phyloP scores from a whole-genome alignment of 2,113 vertebrate species.

The Hemibagrus wyckioides region DNA sequence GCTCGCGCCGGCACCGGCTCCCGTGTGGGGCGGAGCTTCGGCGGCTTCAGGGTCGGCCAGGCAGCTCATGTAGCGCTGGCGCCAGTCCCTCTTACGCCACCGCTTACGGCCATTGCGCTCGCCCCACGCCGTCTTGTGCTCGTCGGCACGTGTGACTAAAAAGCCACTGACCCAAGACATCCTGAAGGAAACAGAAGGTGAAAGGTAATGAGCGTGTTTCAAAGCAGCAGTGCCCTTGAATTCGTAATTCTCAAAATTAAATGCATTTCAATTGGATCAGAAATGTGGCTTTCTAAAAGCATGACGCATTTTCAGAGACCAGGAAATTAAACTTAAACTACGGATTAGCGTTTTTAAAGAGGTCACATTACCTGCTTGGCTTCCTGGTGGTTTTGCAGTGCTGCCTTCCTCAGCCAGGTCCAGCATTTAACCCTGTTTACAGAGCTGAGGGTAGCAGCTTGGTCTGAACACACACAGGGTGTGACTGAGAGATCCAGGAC shows the following conservation, averaged over 20 bases:
- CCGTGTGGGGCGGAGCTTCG: constrained; percentile 59
- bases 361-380: constrained; percentile 70
- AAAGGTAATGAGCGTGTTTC: background rate
- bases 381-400: constrained; percentile 62
- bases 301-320: background rate
- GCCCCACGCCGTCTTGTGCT: constrained; percentile 92
- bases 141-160: constrained; percentile 87
- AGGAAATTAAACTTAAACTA: background rate
- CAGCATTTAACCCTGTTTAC: constrained; percentile 68
- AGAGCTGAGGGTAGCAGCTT: constrained; percentile 65
- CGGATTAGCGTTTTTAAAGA: background rate
- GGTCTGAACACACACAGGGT: constrained; percentile 62
- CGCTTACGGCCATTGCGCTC: constrained; percentile 91
- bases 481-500: constrained; percentile 54
- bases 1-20: constrained; percentile 62
- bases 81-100: constrained; percentile 78
- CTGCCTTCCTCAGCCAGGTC: constrained; percentile 64
- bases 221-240: background rate
- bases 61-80: constrained; percentile 93
- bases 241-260: background rate
- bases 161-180: constrained; percentile 97
- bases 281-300: background rate
- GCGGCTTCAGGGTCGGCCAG: constrained; percentile 84
- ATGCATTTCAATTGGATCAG: background rate
- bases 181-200: constrained; percentile 56